Evolutionary conservation across 37 sponge, comb jelly and placozoan genomes (phyloP).

Genomic region (Cliona cf. orientalis): DNA sequence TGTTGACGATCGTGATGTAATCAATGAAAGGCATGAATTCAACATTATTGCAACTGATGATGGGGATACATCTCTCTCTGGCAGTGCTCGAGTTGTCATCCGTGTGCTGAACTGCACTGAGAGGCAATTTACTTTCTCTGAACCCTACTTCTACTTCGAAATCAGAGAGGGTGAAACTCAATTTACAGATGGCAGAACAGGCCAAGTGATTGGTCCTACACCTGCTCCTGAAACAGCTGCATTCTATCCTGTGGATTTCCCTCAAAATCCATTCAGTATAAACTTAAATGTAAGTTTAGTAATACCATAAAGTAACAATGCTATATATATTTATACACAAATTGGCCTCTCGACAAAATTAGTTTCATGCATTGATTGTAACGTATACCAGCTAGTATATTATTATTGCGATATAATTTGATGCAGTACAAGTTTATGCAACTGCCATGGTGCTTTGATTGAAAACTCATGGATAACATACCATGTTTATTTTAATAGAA

Average conservation of each 20-base stretch:
- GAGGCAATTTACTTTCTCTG: not conserved
- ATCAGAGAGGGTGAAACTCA: not conserved
- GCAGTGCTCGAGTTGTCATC: constrained; percentile 6
- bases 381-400: too few species aligned
- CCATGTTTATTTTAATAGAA: too few species aligned
- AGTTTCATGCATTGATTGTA: too few species aligned
- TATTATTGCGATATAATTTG: too few species aligned
- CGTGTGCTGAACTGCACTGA: constrained; percentile 21
- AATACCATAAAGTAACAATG: too few species aligned
- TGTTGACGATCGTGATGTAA: not conserved
- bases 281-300: too few species aligned
- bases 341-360: too few species aligned
- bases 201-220: too few species aligned
- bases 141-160: constrained; percentile 11
- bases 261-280: constrained; percentile 14
- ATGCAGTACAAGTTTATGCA: too few species aligned
- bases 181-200: constrained; percentile 1
- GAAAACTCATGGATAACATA: too few species aligned
- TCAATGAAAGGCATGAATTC: not conserved
- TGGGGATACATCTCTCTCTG: constrained; percentile 5
- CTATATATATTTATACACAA: too few species aligned
- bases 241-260: constrained; percentile 1
- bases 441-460: too few species aligned
- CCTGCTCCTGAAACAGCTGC: not conserved
- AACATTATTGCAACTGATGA: constrained; percentile 25